Conservation (phyloP, 2,113 vertebrate genomes). For the Eudyptes chrysolophus region DNA sequence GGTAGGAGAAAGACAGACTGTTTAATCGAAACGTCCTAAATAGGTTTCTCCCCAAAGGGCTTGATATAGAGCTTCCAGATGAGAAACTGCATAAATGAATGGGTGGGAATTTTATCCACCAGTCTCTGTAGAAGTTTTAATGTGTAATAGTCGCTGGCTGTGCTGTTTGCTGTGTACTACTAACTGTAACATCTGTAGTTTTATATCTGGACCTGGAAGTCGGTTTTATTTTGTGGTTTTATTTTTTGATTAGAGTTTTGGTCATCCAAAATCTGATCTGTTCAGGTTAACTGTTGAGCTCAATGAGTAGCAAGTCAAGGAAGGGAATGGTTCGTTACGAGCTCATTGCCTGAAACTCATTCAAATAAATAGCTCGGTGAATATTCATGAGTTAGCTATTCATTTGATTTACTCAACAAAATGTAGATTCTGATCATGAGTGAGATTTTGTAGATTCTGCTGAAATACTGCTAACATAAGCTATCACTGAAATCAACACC, state of each 20-base stretch:
- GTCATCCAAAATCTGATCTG: not conserved
- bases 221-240: not conserved
- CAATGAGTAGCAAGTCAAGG: not conserved
- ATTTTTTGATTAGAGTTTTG: not conserved
- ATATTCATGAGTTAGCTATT: not conserved
- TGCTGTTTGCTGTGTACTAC: not conserved
- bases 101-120: not conserved
- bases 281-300: not conserved
- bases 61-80: not conserved
- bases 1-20: not conserved
- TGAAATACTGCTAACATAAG: not conserved
- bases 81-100: not conserved
- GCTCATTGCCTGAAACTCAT: not conserved
- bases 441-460: not conserved
- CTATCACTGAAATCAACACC: not conserved
- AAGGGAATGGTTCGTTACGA: not conserved
- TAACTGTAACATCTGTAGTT: not conserved
- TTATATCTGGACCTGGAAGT: not conserved
- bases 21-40: not conserved
- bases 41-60: not conserved
- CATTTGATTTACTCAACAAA: not conserved
- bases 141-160: not conserved
- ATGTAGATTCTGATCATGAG: not conserved
- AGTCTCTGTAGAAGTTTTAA: not conserved
- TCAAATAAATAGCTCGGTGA: not conserved